Evolutionary conservation across 1,140 invertebrate genomes (phyloP).

Genomic region (Pomacea maculata): DNA sequence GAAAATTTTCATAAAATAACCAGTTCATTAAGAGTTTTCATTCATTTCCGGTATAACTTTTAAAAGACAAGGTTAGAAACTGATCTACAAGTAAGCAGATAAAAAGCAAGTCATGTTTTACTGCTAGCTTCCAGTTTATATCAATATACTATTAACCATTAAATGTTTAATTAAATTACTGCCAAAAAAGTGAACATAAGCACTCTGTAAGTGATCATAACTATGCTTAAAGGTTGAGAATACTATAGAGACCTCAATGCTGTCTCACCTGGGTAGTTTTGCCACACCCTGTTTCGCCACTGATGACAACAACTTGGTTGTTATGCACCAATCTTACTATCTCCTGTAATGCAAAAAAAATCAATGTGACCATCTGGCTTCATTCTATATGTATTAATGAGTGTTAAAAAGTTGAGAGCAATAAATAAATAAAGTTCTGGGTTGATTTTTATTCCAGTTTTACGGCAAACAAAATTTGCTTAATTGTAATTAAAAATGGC

Average conservation of each 20-base stretch:
- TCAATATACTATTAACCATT: neutral
- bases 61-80: too few relatives aligned
- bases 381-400: neutral
- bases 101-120: neutral
- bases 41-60: too few relatives aligned
- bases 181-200: neutral
- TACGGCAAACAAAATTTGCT: neutral
- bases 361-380: neutral
- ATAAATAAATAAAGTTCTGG: neutral
- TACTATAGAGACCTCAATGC: slow-evolving; percentile 72
- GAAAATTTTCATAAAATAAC: neutral
- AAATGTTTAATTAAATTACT: neutral
- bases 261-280: slow-evolving; percentile 68
- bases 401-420: too few relatives aligned
- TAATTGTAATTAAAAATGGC: too few relatives aligned
- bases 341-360: slow-evolving; percentile 48
- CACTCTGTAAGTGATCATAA: neutral
- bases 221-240: neutral
- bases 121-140: neutral
- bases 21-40: too few relatives aligned
- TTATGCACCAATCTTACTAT: slow-evolving; percentile 44
- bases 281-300: slow-evolving; percentile 65
- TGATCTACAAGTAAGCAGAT: too few relatives aligned
- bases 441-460: neutral
- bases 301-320: slow-evolving; percentile 61